Conservation (phyloP, 2,113 vertebrate species). For the Aptenodytes patagonicus region DNA sequence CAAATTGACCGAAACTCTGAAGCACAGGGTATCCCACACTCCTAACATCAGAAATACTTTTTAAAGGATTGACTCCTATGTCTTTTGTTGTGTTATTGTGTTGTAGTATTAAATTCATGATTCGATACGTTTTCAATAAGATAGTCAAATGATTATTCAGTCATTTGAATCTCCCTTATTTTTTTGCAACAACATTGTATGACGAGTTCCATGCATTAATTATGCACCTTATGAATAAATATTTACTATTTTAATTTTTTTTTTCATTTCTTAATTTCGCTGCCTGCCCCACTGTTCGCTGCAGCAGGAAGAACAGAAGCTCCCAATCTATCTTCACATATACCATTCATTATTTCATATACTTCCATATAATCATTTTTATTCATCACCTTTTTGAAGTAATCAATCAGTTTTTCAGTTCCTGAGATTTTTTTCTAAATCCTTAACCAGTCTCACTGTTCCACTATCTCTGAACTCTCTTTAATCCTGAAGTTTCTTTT, state of each 20-base stretch:
- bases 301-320: background rate
- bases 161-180: background rate
- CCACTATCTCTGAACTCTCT: background rate
- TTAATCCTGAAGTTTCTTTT: background rate
- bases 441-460: background rate
- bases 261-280: background rate
- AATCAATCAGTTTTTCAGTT: background rate
- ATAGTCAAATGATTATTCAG: background rate
- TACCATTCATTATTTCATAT: background rate
- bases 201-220: background rate
- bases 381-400: background rate
- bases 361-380: background rate
- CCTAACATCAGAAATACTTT: background rate
- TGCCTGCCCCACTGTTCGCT: background rate
- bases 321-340: background rate
- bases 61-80: background rate
- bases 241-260: background rate
- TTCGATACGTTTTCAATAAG: background rate
- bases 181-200: background rate
- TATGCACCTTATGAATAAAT: background rate
- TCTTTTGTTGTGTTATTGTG: background rate
- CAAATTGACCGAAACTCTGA: background rate
- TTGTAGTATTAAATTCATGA: background rate
- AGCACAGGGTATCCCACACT: background rate
- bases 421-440: background rate